These are phyloP conservation scores for Drosophila setifemur DNA, from an alignment of 1,140 invertebrate species.

Conservation along the genomic window DNA sequence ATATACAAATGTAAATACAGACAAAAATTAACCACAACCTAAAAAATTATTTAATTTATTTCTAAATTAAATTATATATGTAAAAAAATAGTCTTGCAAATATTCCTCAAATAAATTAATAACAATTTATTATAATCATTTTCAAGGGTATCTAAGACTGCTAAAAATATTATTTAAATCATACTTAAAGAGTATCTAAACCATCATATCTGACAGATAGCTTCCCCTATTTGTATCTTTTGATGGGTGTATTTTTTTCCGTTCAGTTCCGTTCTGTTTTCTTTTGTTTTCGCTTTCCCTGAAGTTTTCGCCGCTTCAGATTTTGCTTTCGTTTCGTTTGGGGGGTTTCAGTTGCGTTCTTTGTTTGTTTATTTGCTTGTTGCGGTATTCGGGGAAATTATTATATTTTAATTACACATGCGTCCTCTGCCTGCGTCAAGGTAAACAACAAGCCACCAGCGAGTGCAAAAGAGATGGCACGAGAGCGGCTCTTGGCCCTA, in stretches of 20 bases:
- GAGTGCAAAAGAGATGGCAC: neutral
- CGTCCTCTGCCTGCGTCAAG: conserved; percentile 31
- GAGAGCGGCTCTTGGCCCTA: conserved; percentile 2
- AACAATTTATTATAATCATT: too few relatives aligned
- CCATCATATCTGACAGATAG: neutral
- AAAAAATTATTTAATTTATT: too few relatives aligned
- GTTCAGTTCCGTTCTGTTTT: conserved; percentile 15
- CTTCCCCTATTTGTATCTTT: neutral
- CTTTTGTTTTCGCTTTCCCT: conserved; percentile 39
- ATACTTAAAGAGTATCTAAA: too few relatives aligned
- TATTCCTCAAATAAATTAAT: too few relatives aligned
- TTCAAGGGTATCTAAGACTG: too few relatives aligned
- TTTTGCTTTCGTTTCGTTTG: conserved; percentile 23
- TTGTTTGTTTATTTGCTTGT: conserved; percentile 50
- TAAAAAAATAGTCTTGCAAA: too few relatives aligned
- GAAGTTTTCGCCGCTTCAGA: conserved; percentile 27
- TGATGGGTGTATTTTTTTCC: conserved; percentile 2
- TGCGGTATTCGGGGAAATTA: conserved; percentile 63
- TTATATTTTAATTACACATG: conserved; percentile 81
- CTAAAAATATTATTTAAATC: too few relatives aligned
- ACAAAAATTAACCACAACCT: too few relatives aligned
- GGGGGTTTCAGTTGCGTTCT: conserved; percentile 14
- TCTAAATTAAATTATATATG: too few relatives aligned
- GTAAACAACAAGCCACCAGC: conserved; percentile 49
- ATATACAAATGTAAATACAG: neutral